phyloP scores from a whole-genome alignment of 2,888 invertebrate species.

The Tenthredo amoena region DNA sequence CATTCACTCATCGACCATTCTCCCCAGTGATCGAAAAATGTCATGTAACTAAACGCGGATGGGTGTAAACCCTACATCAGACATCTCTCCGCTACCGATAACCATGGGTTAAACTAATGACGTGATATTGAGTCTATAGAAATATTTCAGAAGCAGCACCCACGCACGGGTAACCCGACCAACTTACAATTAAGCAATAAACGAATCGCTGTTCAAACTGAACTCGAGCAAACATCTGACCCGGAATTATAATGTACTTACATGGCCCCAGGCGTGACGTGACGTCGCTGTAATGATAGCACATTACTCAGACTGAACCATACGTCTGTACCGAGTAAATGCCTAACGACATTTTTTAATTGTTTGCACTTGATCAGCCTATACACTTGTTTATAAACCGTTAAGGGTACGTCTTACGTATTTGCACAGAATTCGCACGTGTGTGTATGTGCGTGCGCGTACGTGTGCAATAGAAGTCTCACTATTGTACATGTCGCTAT shows the following conservation, averaged over 20 bases:
- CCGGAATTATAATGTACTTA: constrained; percentile 49
- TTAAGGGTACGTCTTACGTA: not conserved
- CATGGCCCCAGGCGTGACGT: constrained; percentile 44
- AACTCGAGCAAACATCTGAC: constrained; percentile 38
- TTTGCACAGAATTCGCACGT: constrained; percentile 25
- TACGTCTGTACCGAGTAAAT: constrained; percentile 28
- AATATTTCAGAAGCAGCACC: not conserved
- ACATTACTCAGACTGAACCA: constrained; percentile 36
- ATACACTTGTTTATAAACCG: constrained; percentile 3
- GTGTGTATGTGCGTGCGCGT: not conserved
- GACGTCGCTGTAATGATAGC: constrained; percentile 47
- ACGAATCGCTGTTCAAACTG: constrained; percentile 53
- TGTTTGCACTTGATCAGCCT: constrained; percentile 8
- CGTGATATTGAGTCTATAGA: constrained; percentile 25
- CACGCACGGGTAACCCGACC: not conserved
- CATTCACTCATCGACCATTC: not conserved
- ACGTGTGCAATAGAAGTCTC: not conserved
- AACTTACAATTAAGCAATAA: constrained; percentile 55
- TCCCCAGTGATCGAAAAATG: not conserved
- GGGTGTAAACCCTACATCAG: not conserved
- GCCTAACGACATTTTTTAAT: constrained; percentile 45
- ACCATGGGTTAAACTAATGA: constrained; percentile 17
- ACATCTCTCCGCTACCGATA: not conserved
- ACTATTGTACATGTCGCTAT: not conserved
- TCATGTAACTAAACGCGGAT: not conserved